Base-by-base conservation (phyloP, 2,797 vertebrate species). In the Pagetopsis macropterus region DNA sequence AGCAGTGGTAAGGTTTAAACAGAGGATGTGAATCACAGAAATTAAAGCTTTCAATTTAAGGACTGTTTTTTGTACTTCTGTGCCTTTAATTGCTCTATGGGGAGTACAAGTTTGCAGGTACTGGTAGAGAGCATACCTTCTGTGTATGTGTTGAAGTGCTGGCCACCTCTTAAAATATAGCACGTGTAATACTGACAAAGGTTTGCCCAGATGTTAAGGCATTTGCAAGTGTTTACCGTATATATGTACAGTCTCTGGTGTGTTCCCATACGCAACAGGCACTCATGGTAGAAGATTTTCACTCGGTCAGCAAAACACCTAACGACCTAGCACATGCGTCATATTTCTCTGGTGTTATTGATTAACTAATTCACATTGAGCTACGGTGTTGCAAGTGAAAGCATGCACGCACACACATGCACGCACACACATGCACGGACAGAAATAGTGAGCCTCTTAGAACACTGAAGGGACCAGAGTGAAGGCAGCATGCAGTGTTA, bases 1-100 rank as follows among this genome's bases (percentile, higher is more conserved):
- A 71, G 55, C 56, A 76, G 64, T 40, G 67, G 62, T 75, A 50
- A 67, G 66, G 45, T 74, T 85, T 78, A 27, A 69, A 76, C 74
- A 74, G 45, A 87, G 73, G 77, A 84, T 67, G 31, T 16, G 71
- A 83, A 71, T 70, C 52, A 59, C 54, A 83, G 77, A 87, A 84
- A 82, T 58, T 15, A 77, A 81, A 87, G 43, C 31, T 62, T 60
- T 46, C 50, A 46, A 66, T 83, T 84, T 82, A 57, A 52, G 17
- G 64, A 54, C 52, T 8, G 37, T 49, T 74, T 79, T 60, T 71
- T 37, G 4, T 37, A 37, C 70, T 58, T 72, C 59, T 81, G 27
- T 50, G 63, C 16, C 23, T 49, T 57, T 33, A 64, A 33, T 62
- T 74, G 41, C 59, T 75, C 61, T 66, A 10, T 27, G 21, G 17